A percentile compares a stretch with the other conserved stretches of the same genome.
Conservation (phyloP, 2,797 vertebrate genomes). For the Novumbra hubbsi region DNA sequence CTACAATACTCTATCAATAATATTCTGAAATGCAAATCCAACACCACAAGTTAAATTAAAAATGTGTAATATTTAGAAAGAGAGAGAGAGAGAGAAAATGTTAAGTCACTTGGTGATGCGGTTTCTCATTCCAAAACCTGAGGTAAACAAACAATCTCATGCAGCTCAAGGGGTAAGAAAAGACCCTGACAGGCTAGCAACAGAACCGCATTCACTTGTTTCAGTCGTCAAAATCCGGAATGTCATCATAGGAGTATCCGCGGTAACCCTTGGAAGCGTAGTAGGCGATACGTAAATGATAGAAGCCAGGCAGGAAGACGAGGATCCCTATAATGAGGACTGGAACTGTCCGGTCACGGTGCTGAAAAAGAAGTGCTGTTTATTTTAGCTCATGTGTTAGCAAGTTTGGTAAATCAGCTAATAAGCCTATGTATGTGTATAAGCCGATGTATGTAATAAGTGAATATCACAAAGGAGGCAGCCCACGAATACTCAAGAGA, state of each 20-base stretch:
- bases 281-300: conserved; percentile 94
- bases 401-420: background rate
- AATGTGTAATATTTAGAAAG: background rate
- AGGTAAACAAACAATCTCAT: conserved; percentile 42
- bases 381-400: background rate
- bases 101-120: conserved; percentile 6
- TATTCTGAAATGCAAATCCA: background rate
- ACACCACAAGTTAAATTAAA: background rate
- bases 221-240: conserved; percentile 95
- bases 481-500: background rate
- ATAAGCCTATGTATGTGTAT: background rate
- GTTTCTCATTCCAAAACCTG: conserved; percentile 26
- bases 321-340: conserved; percentile 92
- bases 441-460: too few relatives aligned
- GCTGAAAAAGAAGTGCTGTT: conserved; percentile 62
- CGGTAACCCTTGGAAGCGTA: conserved; percentile 92
- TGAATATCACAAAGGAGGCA: background rate
- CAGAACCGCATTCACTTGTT: background rate
- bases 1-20: conserved; percentile 18
- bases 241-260: conserved; percentile 95
- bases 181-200: background rate
- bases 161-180: background rate
- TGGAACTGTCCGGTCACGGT: conserved; percentile 86
- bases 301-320: conserved; percentile 94
- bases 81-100: background rate